Base-by-base conservation (phyloP, 1,140 invertebrate genomes). In the Propsilocerus akamusi region DNA sequence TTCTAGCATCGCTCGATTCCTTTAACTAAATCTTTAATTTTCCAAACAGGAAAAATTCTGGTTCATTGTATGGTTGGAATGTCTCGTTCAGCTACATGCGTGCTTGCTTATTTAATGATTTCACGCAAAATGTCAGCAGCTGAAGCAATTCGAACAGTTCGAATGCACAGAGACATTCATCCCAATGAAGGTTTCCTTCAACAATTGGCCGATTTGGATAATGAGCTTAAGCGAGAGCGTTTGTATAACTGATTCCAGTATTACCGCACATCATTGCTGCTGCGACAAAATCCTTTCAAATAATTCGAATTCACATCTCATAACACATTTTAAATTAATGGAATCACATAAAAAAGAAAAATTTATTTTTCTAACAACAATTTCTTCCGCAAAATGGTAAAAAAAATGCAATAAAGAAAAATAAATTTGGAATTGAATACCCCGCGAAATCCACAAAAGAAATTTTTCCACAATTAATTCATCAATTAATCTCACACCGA, bases 51-150 rank as follows among this genome's bases (percentile, higher is more conserved):
- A 51, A 83, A 78, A 62, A 77, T 84, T 1, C 69, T 86, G 49
- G 82, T 90, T 2, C 83, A 89, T 60, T 89, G 85, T 58, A 67
- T 83, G 48, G 77, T 85, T 67, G 86, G 87, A 20, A 78, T 88
- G 50, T 87, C 83, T 2, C 74, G 86, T 1, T 87, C 83, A 23
- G 81, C 83, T 20, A 83, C 85, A 0, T 77, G 83, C 53, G 82
- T 86, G 0, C 66, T 87, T 24, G 84, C 84, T 17, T 90, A 83
- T 61, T 67, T 90, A 25, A 89, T 92, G 82, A 79, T 90, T 46
- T 83, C 82, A 58, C 73, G 77, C 47, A 72, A 76, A 30, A 84
- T 88, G 78, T 71, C 75, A n/a, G 76, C 84, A 1, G 66, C 73
- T 7, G 78, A 87, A 50, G 86, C 88, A 11, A 66, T 91, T 37